Evolutionary conservation across 2,888 invertebrate genomes (phyloP), one percentile per base, ranked within the genome.

Genomic region (Ctenicera cuprea): DNA sequence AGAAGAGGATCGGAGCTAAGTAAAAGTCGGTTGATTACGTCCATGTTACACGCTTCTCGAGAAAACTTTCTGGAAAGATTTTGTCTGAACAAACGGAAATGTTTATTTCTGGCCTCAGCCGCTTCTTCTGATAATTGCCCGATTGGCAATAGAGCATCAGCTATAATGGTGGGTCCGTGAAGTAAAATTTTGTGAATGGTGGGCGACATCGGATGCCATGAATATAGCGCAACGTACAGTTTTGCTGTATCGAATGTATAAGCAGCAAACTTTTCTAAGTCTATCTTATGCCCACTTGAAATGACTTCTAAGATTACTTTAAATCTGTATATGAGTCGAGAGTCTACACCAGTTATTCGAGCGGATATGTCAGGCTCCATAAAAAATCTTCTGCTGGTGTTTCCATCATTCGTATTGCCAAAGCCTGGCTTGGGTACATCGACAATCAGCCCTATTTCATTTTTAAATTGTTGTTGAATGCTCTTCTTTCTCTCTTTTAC

Each of bases 271-370:
- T 79, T 79, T 18, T 69, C 59, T 9, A 61, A 20, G 41, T 52
- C 37, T 1, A 79, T 76, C 52, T 66, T 67, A 18, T 65, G 61
- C 4, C 76, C 75, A 67, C 79, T 76, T 3, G 77, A 78, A 20
- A 79, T 77, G 12, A 76, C 74, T 80, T 83, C 80, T 30, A 84
- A 75, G 65, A 84, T 81, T n/a, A 82, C 77, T 75, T 82, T 80
- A 33, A 83, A 78, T 70, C 79, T 76, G 41, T 80, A 66, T 64
- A 83, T 82, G 52, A 83, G 30, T 14, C 79, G 62, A 65, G 66
- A 69, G 73, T 76, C 73, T n/a, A 85, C 66, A 0, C 82, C 83
- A 54, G 84, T 85, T 30, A 85, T 83, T 71, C 79, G 76, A 38
- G 85, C 77, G 37, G 78, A 45, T 26, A 69, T 9, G 38, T 77